These are phyloP conservation scores for Sericinus montela DNA, from an alignment of 2,888 invertebrate species.

Conservation along the genomic window DNA sequence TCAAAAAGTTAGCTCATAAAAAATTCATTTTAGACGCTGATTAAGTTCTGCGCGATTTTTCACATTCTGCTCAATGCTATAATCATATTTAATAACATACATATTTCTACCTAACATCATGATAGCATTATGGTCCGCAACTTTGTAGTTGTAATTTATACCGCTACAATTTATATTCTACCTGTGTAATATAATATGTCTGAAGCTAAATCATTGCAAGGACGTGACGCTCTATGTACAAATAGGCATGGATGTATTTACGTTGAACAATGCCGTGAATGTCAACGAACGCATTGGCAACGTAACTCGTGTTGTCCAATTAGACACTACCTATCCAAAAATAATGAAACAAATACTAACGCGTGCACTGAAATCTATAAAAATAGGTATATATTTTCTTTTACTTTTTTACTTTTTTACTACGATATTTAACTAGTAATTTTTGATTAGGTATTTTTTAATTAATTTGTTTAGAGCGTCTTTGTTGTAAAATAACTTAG, in stretches of 20 bases:
- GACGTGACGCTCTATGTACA: conserved; percentile 2
- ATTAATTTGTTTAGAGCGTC: too few species aligned
- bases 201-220: conserved; percentile 6
- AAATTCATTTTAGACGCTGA: too few species aligned
- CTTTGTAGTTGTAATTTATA: neutral
- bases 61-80: neutral
- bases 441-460: too few species aligned
- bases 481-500: too few species aligned
- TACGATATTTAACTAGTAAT: too few species aligned
- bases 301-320: neutral
- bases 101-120: neutral
- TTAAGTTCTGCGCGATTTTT: neutral
- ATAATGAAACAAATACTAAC: too few species aligned
- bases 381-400: too few species aligned
- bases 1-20: too few species aligned
- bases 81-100: neutral
- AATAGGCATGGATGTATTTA: conserved; percentile 18
- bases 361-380: neutral
- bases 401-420: too few species aligned
- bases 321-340: too few species aligned
- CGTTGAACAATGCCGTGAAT: conserved; percentile 35
- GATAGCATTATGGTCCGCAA: neutral
- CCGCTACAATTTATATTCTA: conserved; percentile 4
- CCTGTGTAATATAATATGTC: conserved; percentile 1
- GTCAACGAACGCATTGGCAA: conserved; percentile 14